phyloP scores from a whole-genome alignment of 1,140 invertebrate species.

The Alviniconcha marisindica region DNA sequence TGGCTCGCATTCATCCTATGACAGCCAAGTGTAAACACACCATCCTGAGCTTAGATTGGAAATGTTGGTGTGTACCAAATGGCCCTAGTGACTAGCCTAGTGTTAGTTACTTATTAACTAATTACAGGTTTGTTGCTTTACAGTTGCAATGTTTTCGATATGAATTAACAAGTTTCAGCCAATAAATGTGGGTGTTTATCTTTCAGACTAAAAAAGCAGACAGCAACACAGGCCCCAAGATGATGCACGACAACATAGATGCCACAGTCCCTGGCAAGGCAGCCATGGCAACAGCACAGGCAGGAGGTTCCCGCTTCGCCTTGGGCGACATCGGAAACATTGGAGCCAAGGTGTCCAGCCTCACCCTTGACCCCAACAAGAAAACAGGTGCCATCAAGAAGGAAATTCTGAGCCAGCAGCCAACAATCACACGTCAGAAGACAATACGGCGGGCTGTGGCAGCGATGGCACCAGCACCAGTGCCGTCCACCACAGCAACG shows the following conservation, averaged over 20 bases:
- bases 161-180: too few species aligned
- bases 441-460: conserved; percentile 50
- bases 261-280: conserved; percentile 46
- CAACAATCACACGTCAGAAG: conserved; percentile 52
- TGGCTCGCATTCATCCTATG: too few species aligned
- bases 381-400: conserved; percentile 65
- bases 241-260: conserved; percentile 53
- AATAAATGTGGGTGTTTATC: too few species aligned
- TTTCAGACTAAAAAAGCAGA: conserved; percentile 3
- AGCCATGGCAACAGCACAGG: background rate
- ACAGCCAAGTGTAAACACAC: too few species aligned
- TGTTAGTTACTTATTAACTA: too few species aligned
- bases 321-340: conserved; percentile 73
- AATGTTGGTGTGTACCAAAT: too few species aligned
- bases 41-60: too few species aligned
- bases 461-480: conserved; percentile 26
- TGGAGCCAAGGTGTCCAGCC: conserved; percentile 70
- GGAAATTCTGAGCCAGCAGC: conserved; percentile 61
- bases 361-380: conserved; percentile 61
- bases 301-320: conserved; percentile 47
- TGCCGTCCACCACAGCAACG: conserved; percentile 28
- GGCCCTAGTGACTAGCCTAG: too few species aligned
- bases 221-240: conserved; percentile 8
- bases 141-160: too few species aligned
- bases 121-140: too few species aligned